These are phyloP conservation scores for Drosophila carrolli DNA, from an alignment of 1,140 invertebrate species.

Conservation along the genomic window DNA sequence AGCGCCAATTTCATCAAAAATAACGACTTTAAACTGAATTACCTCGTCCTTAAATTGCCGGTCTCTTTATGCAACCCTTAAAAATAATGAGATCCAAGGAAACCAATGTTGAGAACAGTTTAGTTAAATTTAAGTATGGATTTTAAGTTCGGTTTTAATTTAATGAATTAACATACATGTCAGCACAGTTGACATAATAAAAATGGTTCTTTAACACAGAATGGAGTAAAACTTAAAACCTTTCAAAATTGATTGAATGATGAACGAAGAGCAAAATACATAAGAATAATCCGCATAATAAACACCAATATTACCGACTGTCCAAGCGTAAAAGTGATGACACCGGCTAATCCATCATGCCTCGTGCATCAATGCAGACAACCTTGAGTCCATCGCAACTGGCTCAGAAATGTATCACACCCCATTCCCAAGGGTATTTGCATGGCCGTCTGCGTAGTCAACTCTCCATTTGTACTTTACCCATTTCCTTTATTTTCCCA, in stretches of 20 bases:
- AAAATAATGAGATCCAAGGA: too few species aligned
- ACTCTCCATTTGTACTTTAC: conserved; percentile 24
- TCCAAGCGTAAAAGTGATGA: conserved; percentile 15
- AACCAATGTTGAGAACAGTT: too few species aligned
- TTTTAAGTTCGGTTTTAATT: too few species aligned
- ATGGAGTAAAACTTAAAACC: not conserved
- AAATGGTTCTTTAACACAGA: not conserved
- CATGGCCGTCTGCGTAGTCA: conserved; percentile 28
- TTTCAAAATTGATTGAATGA: conserved; percentile 13
- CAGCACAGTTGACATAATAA: not conserved
- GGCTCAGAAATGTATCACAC: conserved; percentile 9
- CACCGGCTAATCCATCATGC: conserved; percentile 45
- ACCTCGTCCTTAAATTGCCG: too few species aligned
- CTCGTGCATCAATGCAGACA: conserved; percentile 16
- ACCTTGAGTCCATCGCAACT: conserved; percentile 13
- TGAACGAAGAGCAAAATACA: not conserved
- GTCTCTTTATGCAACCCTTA: too few species aligned
- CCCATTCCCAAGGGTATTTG: conserved; percentile 24
- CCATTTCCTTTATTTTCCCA: not conserved
- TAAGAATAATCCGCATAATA: conserved; percentile 10
- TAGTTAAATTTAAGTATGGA: too few species aligned
- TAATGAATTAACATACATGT: not conserved
- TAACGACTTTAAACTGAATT: too few species aligned
- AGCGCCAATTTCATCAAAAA: too few species aligned
- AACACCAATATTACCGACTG: conserved; percentile 18